phyloP scores from a whole-genome alignment of 2,113 vertebrate genomes.

The Nothoprocta pentlandii region DNA sequence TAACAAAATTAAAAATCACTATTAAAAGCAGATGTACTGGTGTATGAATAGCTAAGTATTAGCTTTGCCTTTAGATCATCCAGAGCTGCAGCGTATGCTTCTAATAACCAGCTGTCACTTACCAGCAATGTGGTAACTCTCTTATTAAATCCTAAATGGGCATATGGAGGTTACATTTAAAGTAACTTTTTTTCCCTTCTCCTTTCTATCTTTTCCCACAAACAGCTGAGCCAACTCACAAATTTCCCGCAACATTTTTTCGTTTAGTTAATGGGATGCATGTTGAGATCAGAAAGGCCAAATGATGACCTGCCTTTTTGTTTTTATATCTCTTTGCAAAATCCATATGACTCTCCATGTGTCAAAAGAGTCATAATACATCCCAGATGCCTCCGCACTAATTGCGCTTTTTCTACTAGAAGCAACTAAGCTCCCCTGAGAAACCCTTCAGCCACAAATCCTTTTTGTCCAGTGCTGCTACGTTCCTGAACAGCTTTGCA shows the following conservation, averaged over 20 bases:
- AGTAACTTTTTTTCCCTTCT: not conserved
- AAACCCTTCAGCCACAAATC: not conserved
- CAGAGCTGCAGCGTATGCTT: slow-evolving; percentile 7
- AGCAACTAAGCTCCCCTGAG: not conserved
- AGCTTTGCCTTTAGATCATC: slow-evolving; percentile 57
- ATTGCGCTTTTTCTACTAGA: not conserved
- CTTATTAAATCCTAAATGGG: slow-evolving; percentile 57
- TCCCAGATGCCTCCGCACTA: slow-evolving; percentile 27
- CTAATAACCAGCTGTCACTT: slow-evolving; percentile 70
- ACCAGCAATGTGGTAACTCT: slow-evolving; percentile 51
- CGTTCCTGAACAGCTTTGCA: not conserved
- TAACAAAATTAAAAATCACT: slow-evolving; percentile 63
- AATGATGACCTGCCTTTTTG: slow-evolving; percentile 38
- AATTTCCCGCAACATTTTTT: slow-evolving; percentile 35
- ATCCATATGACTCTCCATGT: not conserved
- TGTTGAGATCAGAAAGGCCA: slow-evolving; percentile 54
- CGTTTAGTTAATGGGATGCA: slow-evolving; percentile 4
- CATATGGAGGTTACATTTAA: slow-evolving; percentile 47
- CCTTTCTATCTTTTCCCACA: slow-evolving; percentile 44
- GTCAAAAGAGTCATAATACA: slow-evolving; percentile 21
- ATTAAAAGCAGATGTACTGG: slow-evolving; percentile 67
- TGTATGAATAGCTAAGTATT: slow-evolving; percentile 29
- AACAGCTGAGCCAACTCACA: slow-evolving; percentile 12
- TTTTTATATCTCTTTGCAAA: slow-evolving; percentile 24
- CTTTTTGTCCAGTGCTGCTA: not conserved